Percentiles rank a stretch among this genome's conserved stretches.
phyloP scores from a whole-genome alignment of 1,140 invertebrate genomes.

The Apis cerana region DNA sequence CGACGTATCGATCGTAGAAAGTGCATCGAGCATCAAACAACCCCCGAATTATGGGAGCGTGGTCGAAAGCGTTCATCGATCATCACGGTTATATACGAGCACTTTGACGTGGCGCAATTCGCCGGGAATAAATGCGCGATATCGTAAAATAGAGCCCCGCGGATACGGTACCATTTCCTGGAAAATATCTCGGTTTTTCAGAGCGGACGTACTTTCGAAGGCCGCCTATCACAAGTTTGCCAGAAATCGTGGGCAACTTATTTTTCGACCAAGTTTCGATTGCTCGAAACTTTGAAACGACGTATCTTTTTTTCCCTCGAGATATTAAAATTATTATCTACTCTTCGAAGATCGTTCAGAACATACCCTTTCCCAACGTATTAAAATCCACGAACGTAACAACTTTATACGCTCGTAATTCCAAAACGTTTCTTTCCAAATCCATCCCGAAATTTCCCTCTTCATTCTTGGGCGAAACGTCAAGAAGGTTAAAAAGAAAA shows the following conservation, averaged over 20 bases:
- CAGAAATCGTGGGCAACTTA: neutral
- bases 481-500: neutral
- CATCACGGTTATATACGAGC: constrained; percentile 36
- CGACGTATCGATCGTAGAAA: constrained; percentile 44
- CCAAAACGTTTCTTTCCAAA: too few species aligned
- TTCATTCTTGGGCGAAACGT: too few species aligned
- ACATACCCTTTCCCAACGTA: too few species aligned
- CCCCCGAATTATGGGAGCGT: constrained; percentile 19
- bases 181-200: constrained; percentile 16
- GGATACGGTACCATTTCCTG: neutral
- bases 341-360: too few species aligned
- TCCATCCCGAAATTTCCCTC: too few species aligned
- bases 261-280: too few species aligned
- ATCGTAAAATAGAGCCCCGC: constrained; percentile 18
- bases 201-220: neutral
- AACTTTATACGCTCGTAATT: too few species aligned
- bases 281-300: too few species aligned
- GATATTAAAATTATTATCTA: too few species aligned
- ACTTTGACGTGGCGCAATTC: constrained; percentile 40
- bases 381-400: too few species aligned
- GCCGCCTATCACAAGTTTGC: neutral
- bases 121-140: constrained; percentile 32
- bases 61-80: constrained; percentile 46
- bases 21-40: constrained; percentile 37
- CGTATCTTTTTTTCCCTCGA: too few species aligned